These are phyloP conservation scores for Yponomeuta plumbellus DNA, from an alignment of 2,888 invertebrate genomes.

Conservation along the genomic window DNA sequence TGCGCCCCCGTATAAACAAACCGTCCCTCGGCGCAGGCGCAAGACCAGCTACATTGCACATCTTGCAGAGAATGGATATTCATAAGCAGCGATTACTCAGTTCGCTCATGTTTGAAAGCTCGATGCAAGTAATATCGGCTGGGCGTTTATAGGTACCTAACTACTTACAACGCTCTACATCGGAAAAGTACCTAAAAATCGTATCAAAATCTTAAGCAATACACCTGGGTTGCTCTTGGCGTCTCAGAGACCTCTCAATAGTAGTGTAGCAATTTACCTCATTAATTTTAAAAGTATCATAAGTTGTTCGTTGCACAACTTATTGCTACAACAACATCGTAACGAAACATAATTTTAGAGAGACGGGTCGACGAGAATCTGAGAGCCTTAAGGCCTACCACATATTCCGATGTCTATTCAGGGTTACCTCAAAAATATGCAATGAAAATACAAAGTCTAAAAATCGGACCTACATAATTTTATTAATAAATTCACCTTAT, in stretches of 20 bases:
- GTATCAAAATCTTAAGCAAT: not conserved
- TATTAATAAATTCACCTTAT: too few relatives aligned
- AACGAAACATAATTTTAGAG: constrained; percentile 13
- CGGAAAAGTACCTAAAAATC: not conserved
- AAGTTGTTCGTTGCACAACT: constrained; percentile 4
- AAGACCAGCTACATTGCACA: not conserved
- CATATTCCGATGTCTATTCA: too few relatives aligned
- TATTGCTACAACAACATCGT: constrained; percentile 3
- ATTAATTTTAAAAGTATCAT: constrained; percentile 7
- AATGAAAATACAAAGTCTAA: too few relatives aligned
- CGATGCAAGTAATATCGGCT: not conserved
- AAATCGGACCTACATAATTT: too few relatives aligned
- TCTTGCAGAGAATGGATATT: not conserved
- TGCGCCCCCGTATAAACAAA: constrained; percentile 1
- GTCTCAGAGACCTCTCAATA: not conserved
- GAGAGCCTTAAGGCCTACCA: too few relatives aligned
- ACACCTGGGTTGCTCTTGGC: not conserved
- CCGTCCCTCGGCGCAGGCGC: not conserved
- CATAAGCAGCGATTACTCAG: not conserved
- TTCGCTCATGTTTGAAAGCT: not conserved
- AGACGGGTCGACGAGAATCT: not conserved
- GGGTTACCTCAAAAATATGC: too few relatives aligned
- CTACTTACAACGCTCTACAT: not conserved
- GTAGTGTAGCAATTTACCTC: not conserved
- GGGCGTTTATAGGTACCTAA: not conserved